phyloP scores from a whole-genome alignment of 2,113 vertebrate species.

The Xiphophorus couchianus region DNA sequence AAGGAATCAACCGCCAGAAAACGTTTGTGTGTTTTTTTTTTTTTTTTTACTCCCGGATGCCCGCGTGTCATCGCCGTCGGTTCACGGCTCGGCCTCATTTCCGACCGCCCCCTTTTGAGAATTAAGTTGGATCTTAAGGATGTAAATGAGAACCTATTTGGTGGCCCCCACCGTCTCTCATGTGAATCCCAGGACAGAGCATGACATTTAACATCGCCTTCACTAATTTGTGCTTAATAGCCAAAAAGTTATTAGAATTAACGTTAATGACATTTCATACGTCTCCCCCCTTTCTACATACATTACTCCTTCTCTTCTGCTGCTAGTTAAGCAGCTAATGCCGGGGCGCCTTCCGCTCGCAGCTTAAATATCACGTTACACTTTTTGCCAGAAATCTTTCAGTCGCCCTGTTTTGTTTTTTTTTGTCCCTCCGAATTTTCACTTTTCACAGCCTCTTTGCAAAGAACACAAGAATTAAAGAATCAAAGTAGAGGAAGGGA shows the following conservation, averaged over 20 bases:
- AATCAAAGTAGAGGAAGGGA: constrained; percentile 33
- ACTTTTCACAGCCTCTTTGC: constrained; percentile 43
- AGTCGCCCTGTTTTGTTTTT: constrained; percentile 11
- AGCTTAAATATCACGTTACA: constrained; percentile 78
- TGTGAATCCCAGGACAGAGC: constrained; percentile 83
- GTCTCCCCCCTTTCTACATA: constrained; percentile 74
- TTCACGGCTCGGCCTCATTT: constrained; percentile 73
- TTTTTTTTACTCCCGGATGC: constrained; percentile 22
- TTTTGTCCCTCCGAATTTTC: neutral
- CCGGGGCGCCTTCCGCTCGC: constrained; percentile 68
- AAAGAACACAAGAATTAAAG: constrained; percentile 52
- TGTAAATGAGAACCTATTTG: constrained; percentile 83
- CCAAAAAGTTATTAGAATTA: constrained; percentile 88
- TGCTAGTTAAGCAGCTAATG: constrained; percentile 81
- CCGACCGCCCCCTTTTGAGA: constrained; percentile 78
- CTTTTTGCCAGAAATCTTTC: constrained; percentile 76
- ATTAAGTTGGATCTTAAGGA: constrained; percentile 85
- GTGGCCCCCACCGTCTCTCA: constrained; percentile 68
- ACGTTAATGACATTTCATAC: constrained; percentile 86
- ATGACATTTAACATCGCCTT: constrained; percentile 88
- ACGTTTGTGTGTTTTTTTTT: constrained; percentile 70
- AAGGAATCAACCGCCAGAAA: constrained; percentile 75
- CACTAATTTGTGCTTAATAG: constrained; percentile 87
- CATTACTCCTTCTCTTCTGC: constrained; percentile 71
- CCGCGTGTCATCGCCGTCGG: constrained; percentile 63